Evolutionary conservation across 37 sponge, comb jelly and placozoan genomes (phyloP), one percentile per base, ranked within the genome.

Genomic region (Mnemiopsis leidyi): DNA sequence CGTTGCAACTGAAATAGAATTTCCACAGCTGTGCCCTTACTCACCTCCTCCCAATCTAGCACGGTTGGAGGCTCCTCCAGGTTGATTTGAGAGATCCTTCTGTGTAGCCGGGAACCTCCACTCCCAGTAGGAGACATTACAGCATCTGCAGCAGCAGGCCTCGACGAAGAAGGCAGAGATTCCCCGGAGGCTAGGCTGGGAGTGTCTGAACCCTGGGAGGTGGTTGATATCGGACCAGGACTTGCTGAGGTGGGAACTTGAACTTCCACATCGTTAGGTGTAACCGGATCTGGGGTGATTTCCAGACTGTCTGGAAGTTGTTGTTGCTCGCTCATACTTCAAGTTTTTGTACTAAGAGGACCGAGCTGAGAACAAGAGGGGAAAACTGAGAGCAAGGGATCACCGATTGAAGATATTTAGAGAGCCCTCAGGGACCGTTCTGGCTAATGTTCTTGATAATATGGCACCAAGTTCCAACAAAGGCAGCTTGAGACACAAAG

Each of bases 21-120:
- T n/a, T n/a, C n/a, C n/a, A n/a, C n/a, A n/a, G n/a, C n/a, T n/a
- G n/a, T n/a, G n/a, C n/a, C n/a, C 61, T 13, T 13, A 48, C 61
- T 18, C 5, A 48, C 61, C 32, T 77, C 79, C 18, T 77, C 79
- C 79, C 79, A 77, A 32, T 77, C 79, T 33, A 77, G 79, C 3
- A 36, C 79, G 0, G 79, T 34, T 9, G 79, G 79, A 34, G 32
- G 79, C 35, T 77, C 35, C 79, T 77, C 79, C 18, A 77, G 33
- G 32, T 77, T 32, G 1, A 26, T 1, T 36, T 77, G 79, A 34
- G 79, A 28, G 18, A 77, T 26, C 1, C 3, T 77, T n/a, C n/a
- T n/a, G n/a, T n/a, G n/a, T n/a, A n/a, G n/a, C n/a, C n/a, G n/a
- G 3, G 28, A 2, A 23, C 28, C 73, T 5, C 28, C n/a, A 16